phyloP scores from a whole-genome alignment of 53 echinoderm and acorn worm genomes.

The Pentamera pediparva region DNA sequence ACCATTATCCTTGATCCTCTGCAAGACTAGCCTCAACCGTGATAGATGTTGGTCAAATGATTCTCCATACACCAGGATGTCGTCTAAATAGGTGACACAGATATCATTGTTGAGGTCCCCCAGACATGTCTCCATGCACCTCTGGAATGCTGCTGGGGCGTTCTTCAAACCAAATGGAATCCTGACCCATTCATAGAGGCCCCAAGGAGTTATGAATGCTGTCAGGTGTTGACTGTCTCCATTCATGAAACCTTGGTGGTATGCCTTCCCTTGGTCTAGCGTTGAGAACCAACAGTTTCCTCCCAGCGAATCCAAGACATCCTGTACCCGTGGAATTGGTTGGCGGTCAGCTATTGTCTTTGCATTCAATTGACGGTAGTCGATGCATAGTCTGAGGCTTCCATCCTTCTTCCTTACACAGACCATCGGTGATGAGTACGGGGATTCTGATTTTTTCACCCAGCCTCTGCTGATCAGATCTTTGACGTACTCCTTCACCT shows the following conservation, averaged over 20 bases:
- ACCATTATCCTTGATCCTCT: conserved; percentile 14
- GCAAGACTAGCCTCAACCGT: conserved; percentile 23
- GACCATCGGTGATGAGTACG: conserved; percentile 25
- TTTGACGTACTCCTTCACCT: conserved; percentile 44
- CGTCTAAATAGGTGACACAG: conserved; percentile 33
- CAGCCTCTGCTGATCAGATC: conserved; percentile 50
- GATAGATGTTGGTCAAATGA: conserved; percentile 19
- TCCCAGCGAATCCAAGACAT: conserved; percentile 27
- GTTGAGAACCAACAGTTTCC: conserved; percentile 38
- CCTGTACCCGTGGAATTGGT: conserved; percentile 30
- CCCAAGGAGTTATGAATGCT: conserved; percentile 34
- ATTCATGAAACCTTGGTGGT: conserved; percentile 38
- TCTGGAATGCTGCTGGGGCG: conserved; percentile 32
- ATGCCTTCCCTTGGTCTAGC: conserved; percentile 37
- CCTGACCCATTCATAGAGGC: conserved; percentile 37
- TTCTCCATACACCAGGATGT: conserved; percentile 21
- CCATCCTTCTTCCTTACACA: conserved; percentile 47
- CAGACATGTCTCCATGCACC: conserved; percentile 14
- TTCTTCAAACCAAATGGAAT: conserved; percentile 37
- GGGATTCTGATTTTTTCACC: conserved; percentile 34
- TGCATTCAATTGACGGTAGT: conserved; percentile 20
- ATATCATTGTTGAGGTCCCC: conserved; percentile 27
- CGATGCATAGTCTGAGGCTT: conserved; percentile 23
- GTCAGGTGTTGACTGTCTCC: conserved; percentile 27
- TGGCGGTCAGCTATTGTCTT: conserved; percentile 30